Evolutionary conservation across 2,797 vertebrate species (phyloP).

Genomic region (Gephyroberyx darwinii): DNA sequence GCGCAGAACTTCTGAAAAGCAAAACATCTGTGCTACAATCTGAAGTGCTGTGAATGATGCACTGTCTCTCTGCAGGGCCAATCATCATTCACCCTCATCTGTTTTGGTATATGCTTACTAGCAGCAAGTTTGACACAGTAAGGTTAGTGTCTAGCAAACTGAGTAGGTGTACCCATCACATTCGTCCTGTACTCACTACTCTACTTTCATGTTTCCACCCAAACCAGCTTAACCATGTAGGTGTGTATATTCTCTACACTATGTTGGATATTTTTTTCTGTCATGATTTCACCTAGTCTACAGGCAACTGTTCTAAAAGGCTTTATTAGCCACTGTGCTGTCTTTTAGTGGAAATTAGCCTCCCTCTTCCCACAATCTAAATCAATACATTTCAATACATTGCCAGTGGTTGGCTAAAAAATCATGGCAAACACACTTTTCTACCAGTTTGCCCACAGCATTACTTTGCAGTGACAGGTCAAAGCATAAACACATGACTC

Average conservation of each 20-base stretch:
- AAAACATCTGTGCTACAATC: slow-evolving; percentile 51
- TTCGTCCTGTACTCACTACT: slow-evolving; percentile 29
- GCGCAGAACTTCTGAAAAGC: slow-evolving; percentile 44
- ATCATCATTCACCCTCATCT: slow-evolving; percentile 15
- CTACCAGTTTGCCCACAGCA: slow-evolving; percentile 63
- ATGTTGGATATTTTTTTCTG: slow-evolving; percentile 6
- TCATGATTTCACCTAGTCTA: slow-evolving; percentile 33
- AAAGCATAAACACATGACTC: slow-evolving; percentile 78
- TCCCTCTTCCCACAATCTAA: slow-evolving; percentile 55
- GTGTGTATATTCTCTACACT: slow-evolving; percentile 24
- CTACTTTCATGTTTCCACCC: slow-evolving; percentile 38
- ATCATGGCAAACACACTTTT: slow-evolving; percentile 59
- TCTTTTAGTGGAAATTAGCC: slow-evolving; percentile 65
- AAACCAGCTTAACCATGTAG: slow-evolving; percentile 29
- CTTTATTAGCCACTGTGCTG: slow-evolving; percentile 39
- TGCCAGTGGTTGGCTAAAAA: slow-evolving; percentile 60
- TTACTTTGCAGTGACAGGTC: slow-evolving; percentile 72
- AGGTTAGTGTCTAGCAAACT: slow-evolving; percentile 34
- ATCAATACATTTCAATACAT: slow-evolving; percentile 69
- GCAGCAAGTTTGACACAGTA: slow-evolving; percentile 35
- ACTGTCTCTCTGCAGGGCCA: slow-evolving; percentile 29
- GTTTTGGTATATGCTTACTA: slow-evolving; percentile 37
- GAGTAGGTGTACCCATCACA: slow-evolving; percentile 40
- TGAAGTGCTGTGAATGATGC: slow-evolving; percentile 32
- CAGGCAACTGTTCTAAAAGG: slow-evolving; percentile 24